These are phyloP conservation scores for Phenganax marumi DNA, from an alignment of 92 coral and sea anemone genomes.

Conservation along the genomic window DNA sequence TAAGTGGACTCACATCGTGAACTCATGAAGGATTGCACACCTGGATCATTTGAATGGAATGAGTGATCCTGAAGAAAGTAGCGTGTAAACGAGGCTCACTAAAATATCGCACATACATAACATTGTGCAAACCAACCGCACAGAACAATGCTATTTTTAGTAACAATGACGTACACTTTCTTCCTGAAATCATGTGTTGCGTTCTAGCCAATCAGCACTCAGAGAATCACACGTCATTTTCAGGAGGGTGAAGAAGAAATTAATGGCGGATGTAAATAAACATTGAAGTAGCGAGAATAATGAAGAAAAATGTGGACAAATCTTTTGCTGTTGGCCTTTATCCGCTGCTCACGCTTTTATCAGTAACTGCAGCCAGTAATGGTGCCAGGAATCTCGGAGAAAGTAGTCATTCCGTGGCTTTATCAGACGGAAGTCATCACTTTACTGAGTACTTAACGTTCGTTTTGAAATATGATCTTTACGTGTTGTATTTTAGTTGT, in stretches of 20 bases:
- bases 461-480: not conserved
- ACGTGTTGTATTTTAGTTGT: not conserved
- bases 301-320: conserved; percentile 12
- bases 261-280: conserved; percentile 15
- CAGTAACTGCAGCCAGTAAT: conserved; percentile 18
- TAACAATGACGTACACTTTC: not conserved
- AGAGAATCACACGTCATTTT: not conserved
- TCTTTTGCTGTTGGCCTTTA: conserved; percentile 4
- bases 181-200: conserved; percentile 12
- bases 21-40: not conserved
- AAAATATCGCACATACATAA: no score
- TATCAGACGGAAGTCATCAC: not conserved
- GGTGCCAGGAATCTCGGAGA: not conserved
- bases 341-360: conserved; percentile 7
- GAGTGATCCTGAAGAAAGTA: no score
- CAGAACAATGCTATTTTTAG: not conserved
- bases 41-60: no score
- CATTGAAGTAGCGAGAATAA: not conserved
- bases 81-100: no score
- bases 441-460: conserved; percentile 15
- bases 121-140: no score
- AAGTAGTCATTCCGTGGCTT: conserved; percentile 3
- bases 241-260: not conserved
- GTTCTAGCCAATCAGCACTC: conserved; percentile 22
- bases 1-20: not conserved